phyloP scores from a whole-genome alignment of 2,113 vertebrate species.

The Puffinus mauretanicus region DNA sequence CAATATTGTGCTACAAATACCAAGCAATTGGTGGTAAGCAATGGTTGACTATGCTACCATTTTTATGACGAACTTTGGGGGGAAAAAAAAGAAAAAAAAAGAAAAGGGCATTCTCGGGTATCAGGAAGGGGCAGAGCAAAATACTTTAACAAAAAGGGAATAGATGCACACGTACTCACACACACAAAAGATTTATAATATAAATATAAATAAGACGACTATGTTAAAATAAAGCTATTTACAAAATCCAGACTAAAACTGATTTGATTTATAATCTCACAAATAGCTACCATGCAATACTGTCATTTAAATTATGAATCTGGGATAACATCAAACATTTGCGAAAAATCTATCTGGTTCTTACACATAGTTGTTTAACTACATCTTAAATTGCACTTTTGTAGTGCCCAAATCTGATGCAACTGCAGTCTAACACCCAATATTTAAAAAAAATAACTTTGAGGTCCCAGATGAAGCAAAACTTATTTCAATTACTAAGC shows the following conservation, averaged over 20 bases:
- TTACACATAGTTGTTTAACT: neutral
- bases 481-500: neutral
- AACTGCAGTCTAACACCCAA: neutral
- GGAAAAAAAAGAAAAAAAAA: too few relatives aligned
- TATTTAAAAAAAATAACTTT: neutral
- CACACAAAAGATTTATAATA: neutral
- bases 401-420: neutral
- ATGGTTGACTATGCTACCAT: neutral
- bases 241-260: neutral
- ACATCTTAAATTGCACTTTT: neutral
- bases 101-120: neutral
- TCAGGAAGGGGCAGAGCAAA: neutral
- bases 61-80: neutral
- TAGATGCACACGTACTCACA: too few relatives aligned
- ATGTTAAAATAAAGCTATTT: neutral
- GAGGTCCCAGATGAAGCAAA: neutral
- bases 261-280: neutral
- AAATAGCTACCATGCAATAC: neutral
- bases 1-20: neutral
- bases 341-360: neutral
- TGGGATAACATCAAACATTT: neutral
- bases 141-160: neutral
- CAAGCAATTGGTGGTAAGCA: neutral
- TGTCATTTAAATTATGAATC: neutral
- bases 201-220: neutral